Conservation (phyloP, 2,797 vertebrate species). For the Epinephelus coioides region DNA sequence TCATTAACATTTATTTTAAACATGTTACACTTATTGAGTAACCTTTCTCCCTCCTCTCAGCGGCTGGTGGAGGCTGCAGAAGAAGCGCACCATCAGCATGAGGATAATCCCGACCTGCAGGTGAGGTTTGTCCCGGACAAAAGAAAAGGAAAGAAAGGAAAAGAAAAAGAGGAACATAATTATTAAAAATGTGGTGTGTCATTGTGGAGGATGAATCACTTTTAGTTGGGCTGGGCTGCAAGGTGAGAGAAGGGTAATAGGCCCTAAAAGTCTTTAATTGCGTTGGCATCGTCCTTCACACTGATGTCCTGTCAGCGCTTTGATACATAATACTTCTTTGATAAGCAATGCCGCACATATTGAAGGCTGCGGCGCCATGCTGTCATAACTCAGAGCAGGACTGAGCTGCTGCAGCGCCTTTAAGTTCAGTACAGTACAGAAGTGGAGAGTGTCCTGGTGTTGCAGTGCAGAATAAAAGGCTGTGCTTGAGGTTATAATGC, state of each 20-base stretch:
- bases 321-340: slow-evolving; percentile 62
- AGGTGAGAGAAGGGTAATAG: slow-evolving; percentile 71
- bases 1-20: not conserved
- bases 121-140: slow-evolving; percentile 77
- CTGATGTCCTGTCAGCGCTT: slow-evolving; percentile 51
- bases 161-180: not conserved
- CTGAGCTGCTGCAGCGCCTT: not conserved
- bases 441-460: not conserved
- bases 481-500: not conserved
- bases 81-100: slow-evolving; percentile 96
- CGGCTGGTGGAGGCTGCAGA: slow-evolving; percentile 97
- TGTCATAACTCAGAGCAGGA: slow-evolving; percentile 50
- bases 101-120: slow-evolving; percentile 97
- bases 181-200: slow-evolving; percentile 19
- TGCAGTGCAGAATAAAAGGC: not conserved
- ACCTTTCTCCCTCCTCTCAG: slow-evolving; percentile 73
- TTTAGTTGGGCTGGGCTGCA: slow-evolving; percentile 40
- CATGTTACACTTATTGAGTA: not conserved
- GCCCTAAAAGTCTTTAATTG: slow-evolving; percentile 69
- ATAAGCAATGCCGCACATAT: slow-evolving; percentile 48
- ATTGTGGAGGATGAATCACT: slow-evolving; percentile 37
- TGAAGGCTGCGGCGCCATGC: slow-evolving; percentile 37
- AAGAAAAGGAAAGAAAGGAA: slow-evolving; percentile 7
- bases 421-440: slow-evolving; percentile 1
- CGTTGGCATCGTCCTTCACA: slow-evolving; percentile 66